Conservation (phyloP, 2,888 invertebrate genomes). For the Scotopteryx bipunctaria region DNA sequence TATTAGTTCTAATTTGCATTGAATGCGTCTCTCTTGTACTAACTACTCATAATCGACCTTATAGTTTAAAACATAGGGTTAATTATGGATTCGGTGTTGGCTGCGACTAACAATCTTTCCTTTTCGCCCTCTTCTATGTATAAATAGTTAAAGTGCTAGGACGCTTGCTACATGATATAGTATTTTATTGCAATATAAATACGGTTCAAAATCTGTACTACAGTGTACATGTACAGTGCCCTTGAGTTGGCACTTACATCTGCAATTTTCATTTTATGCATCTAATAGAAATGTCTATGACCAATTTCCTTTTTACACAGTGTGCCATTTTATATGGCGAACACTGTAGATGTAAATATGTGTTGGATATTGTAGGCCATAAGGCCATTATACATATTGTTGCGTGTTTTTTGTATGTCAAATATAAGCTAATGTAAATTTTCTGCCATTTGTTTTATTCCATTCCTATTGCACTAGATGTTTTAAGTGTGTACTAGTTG, state of each 20-base stretch:
- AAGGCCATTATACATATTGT: slow-evolving; percentile 38
- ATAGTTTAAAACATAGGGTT: slow-evolving; percentile 28
- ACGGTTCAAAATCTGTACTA: slow-evolving; percentile 27
- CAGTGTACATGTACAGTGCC: slow-evolving; percentile 23
- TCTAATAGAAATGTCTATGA: neutral
- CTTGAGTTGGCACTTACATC: slow-evolving; percentile 13
- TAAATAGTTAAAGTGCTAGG: slow-evolving; percentile 31
- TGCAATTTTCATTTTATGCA: neutral
- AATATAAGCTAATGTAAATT: slow-evolving; percentile 80
- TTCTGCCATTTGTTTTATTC: slow-evolving; percentile 70
- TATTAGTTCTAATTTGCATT: slow-evolving; percentile 22
- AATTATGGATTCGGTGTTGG: slow-evolving; percentile 44
- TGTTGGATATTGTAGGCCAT: slow-evolving; percentile 50
- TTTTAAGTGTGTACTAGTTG: neutral
- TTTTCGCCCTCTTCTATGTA: slow-evolving; percentile 31
- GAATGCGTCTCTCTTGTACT: slow-evolving; percentile 29
- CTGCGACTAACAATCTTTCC: slow-evolving; percentile 44
- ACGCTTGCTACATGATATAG: slow-evolving; percentile 31
- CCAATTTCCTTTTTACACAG: slow-evolving; percentile 1
- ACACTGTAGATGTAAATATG: slow-evolving; percentile 42
- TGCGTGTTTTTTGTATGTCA: slow-evolving; percentile 78
- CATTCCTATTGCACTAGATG: slow-evolving; percentile 11
- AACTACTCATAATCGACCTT: slow-evolving; percentile 32
- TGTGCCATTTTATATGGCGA: slow-evolving; percentile 23
- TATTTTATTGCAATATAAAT: slow-evolving; percentile 26